Conservation (phyloP, 2,113 vertebrate species). For the Nesogale talazaci region DNA sequence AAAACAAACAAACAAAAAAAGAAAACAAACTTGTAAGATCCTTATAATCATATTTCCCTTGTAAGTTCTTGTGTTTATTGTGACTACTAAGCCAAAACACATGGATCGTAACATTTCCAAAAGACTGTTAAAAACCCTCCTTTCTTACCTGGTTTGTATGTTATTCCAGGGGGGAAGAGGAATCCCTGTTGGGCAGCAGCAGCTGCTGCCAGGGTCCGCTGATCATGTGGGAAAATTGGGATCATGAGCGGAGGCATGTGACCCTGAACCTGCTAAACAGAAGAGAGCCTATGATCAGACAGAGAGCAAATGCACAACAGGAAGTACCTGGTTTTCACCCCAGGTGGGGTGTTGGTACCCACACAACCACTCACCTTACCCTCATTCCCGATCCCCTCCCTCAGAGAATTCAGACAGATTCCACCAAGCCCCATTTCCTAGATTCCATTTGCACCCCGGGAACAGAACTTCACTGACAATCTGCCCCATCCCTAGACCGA, state of each 20-base stretch:
- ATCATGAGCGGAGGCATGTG: constrained; percentile 99
- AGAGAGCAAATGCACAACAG: constrained; percentile 88
- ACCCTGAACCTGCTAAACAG: constrained; percentile 99
- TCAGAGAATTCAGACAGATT: constrained; percentile 82
- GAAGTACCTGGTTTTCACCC: constrained; percentile 88
- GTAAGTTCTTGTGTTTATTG: constrained; percentile 54
- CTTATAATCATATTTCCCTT: constrained; percentile 48
- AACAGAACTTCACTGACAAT: not conserved
- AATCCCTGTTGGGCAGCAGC: constrained; percentile 99
- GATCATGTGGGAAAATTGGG: constrained; percentile 99
- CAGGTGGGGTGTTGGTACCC: constrained; percentile 85
- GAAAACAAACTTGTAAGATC: constrained; percentile 57
- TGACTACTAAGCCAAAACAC: constrained; percentile 66
- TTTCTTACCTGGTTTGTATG: constrained; percentile 99
- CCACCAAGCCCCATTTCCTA: constrained; percentile 76
- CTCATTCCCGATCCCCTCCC: constrained; percentile 81
- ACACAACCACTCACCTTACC: constrained; percentile 84
- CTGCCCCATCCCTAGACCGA: constrained; percentile 4
- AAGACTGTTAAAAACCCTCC: constrained; percentile 68
- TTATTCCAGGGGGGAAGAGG: constrained; percentile 99
- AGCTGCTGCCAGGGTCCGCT: constrained; percentile 98
- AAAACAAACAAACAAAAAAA: too few relatives aligned
- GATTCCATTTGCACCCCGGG: not conserved
- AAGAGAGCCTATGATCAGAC: constrained; percentile 91
- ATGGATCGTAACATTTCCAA: constrained; percentile 66